A percentile compares a stretch with the other conserved stretches of the same genome.
Evolutionary conservation across 2,888 invertebrate species (phyloP).

Genomic region (Cheilosia pagana): DNA sequence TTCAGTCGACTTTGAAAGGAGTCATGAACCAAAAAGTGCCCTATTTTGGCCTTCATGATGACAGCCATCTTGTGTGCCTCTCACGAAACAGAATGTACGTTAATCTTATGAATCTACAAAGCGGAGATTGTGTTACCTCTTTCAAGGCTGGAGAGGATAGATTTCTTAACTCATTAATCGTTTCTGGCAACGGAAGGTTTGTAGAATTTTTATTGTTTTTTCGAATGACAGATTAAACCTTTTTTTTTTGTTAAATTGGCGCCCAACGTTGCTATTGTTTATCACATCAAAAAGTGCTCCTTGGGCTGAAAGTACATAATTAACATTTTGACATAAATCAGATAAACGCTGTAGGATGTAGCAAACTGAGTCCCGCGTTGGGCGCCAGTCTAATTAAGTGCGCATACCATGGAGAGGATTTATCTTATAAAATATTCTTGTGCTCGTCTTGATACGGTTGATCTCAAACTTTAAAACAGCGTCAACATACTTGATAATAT

Average conservation of each 20-base stretch:
- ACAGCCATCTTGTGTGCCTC: conserved; percentile 90
- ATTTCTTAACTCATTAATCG: conserved; percentile 93
- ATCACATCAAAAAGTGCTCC: no score
- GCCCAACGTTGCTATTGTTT: neutral
- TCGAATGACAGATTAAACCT: neutral
- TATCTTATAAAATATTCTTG: no score
- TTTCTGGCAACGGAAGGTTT: conserved; percentile 94
- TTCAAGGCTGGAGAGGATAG: conserved; percentile 96
- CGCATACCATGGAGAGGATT: no score
- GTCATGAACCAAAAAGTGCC: conserved; percentile 98
- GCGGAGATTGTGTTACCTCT: conserved; percentile 88
- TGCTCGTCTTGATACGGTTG: no score
- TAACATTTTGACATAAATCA: neutral
- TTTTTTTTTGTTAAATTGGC: neutral
- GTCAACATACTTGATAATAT: no score
- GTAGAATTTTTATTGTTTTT: neutral
- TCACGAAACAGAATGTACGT: conserved; percentile 95
- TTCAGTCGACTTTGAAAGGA: conserved; percentile 89
- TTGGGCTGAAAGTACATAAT: neutral
- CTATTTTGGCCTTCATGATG: conserved; percentile 92
- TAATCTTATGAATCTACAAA: conserved; percentile 92
- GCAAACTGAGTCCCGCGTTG: neutral
- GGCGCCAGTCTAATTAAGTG: no score
- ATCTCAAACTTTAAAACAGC: no score
- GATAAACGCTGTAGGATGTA: neutral